These are phyloP conservation scores for Adoxophyes honmai DNA, from an alignment of 1,140 invertebrate species.

Conservation along the genomic window DNA sequence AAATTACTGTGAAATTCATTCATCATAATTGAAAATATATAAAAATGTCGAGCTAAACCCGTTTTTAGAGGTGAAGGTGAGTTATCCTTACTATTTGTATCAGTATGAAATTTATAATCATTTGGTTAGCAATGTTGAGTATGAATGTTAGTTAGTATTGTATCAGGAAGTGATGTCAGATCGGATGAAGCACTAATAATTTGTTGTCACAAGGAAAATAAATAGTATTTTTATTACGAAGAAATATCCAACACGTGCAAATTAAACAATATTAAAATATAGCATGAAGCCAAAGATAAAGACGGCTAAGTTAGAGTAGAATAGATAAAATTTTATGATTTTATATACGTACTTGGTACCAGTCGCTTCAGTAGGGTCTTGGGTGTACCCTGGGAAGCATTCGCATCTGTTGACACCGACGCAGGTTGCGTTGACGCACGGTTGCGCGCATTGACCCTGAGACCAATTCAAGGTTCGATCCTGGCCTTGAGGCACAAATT, in stretches of 20 bases:
- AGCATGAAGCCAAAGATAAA: conserved; percentile 3
- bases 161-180: too few species aligned
- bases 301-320: not conserved
- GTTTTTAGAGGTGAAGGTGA: too few species aligned
- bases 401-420: conserved; percentile 70
- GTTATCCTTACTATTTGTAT: too few species aligned
- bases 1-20: too few species aligned
- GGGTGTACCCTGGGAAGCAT: conserved; percentile 72
- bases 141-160: too few species aligned
- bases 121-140: too few species aligned
- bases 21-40: too few species aligned
- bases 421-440: conserved; percentile 77
- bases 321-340: not conserved
- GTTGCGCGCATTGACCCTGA: conserved; percentile 54
- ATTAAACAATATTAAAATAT: conserved; percentile 2
- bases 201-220: too few species aligned
- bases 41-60: too few species aligned
- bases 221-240: not conserved
- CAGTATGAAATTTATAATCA: too few species aligned
- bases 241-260: not conserved
- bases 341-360: conserved; percentile 42
- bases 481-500: too few species aligned
- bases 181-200: not conserved
- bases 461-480: too few species aligned
- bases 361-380: conserved; percentile 57